Evolutionary conservation across 2,797 vertebrate species (phyloP).

Genomic region (Myotis planiceps): DNA sequence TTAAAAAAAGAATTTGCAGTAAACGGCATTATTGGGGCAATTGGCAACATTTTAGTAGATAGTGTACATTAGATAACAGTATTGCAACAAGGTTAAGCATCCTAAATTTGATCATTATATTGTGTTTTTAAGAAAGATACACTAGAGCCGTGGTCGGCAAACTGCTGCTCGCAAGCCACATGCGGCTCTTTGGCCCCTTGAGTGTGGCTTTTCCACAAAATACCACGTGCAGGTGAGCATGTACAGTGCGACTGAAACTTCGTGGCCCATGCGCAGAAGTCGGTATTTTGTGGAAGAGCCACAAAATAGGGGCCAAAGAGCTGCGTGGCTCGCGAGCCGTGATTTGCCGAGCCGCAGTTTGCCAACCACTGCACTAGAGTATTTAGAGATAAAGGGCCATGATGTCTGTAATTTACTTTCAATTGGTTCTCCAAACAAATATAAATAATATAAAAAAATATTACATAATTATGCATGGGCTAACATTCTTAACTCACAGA

Average conservation of each 20-base stretch:
- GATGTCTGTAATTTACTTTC: neutral
- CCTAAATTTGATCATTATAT: neutral
- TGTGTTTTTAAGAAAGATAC: neutral
- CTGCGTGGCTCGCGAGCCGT: no score
- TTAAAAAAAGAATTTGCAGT: neutral
- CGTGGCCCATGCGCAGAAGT: no score
- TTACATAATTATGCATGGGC: neutral
- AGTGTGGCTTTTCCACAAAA: no score
- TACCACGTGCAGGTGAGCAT: no score
- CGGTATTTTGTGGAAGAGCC: no score
- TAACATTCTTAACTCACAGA: neutral
- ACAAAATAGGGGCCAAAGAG: no score
- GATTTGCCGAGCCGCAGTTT: no score
- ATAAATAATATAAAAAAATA: neutral
- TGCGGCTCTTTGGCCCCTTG: no score
- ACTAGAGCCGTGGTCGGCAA: no score
- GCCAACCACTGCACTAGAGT: neutral
- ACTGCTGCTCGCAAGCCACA: no score
- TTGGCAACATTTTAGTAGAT: neutral
- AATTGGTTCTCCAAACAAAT: neutral
- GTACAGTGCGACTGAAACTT: no score
- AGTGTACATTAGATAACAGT: neutral
- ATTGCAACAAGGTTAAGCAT: neutral
- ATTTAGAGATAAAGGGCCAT: neutral
- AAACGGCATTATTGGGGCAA: neutral